A percentile compares a stretch with the other conserved stretches of the same genome.
Evolutionary conservation across 2,113 vertebrate genomes (phyloP).

Genomic region (Cnemophilus loriae): DNA sequence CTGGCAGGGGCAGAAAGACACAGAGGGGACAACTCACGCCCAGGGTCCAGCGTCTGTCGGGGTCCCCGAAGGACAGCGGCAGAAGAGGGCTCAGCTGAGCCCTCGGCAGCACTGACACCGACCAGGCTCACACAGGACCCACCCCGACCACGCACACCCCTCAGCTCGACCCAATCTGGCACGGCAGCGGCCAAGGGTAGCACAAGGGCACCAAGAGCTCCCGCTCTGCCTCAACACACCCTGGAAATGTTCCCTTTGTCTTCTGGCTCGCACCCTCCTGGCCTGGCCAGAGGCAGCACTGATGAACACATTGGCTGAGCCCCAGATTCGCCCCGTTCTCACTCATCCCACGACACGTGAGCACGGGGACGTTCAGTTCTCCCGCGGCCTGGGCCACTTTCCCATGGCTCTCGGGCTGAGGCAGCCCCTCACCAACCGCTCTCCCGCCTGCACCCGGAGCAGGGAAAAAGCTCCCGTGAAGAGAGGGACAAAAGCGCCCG

Average conservation of each 20-base stretch:
- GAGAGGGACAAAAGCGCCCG: accelerated
- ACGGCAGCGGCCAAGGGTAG: not conserved
- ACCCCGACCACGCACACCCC: accelerated
- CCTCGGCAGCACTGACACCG: not conserved
- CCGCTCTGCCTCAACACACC: not conserved
- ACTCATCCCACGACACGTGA: too few relatives aligned
- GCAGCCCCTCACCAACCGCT: not conserved
- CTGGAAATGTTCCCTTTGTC: not conserved
- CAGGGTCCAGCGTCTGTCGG: not conserved
- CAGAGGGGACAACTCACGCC: not conserved
- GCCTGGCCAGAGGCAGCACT: not conserved
- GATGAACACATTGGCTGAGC: too few relatives aligned
- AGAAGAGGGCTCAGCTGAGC: not conserved
- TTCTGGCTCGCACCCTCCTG: not conserved
- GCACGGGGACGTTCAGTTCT: not conserved
- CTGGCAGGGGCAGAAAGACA: conserved; percentile 30
- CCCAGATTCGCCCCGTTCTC: not conserved
- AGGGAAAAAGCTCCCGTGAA: not conserved
- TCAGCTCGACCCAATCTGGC: not conserved
- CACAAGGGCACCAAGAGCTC: not conserved
- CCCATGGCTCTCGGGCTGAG: not conserved
- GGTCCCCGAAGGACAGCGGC: too few relatives aligned
- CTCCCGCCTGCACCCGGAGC: not conserved
- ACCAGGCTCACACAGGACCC: not conserved
- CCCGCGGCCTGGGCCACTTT: not conserved